Base-by-base conservation (phyloP, 2,888 invertebrate species). In the Papilio gigon region DNA sequence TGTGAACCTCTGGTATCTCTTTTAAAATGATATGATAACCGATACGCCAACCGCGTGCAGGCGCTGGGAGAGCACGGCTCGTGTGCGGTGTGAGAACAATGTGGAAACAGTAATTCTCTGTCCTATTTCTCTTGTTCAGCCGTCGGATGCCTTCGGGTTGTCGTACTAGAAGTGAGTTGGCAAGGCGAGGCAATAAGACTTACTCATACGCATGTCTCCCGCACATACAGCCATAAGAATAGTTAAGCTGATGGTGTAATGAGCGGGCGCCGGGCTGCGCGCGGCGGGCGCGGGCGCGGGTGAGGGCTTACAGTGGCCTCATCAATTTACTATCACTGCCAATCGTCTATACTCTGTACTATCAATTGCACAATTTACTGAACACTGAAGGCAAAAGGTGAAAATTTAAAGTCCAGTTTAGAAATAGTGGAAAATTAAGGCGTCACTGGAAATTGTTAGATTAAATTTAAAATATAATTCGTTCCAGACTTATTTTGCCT, bases 271-370 rank as follows among this genome's bases (percentile, higher is more conserved):
- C 6, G 33, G 11, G 65, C 17, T 20, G 27, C 11, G 40, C 4
- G 47, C 42, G 47, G 58, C 33, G 47, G 58, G 33, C 68, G 63
- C 58, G 63, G 22, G 12, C 58, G 63, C 33, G 12, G 12, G 56
- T 6, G 20, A 25, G 30, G 37, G 30, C 60, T 37, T 44, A 22
- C 11, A 44, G 11, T 44, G 37, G 63, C 68, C 70, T 74, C 74
- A 82, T 82, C 80, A 82, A 80, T 80, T 78, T 59, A 72, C 70
- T 76, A 81, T 82, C 78, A 81, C 72, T 69, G 70, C 70, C 80
- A 77, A 74, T 73, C 76, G 74, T 58, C 73, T 71, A 60, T 59
- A 58, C 69, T 64, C 65, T 60, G 68, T 75, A 70, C 71, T 69
- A 30, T 67, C 53, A 22, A 0, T n/a, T n/a, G 9, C 35, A 67